Base-by-base conservation (phyloP, 2,113 vertebrate genomes). In the Eclectus roratus region DNA sequence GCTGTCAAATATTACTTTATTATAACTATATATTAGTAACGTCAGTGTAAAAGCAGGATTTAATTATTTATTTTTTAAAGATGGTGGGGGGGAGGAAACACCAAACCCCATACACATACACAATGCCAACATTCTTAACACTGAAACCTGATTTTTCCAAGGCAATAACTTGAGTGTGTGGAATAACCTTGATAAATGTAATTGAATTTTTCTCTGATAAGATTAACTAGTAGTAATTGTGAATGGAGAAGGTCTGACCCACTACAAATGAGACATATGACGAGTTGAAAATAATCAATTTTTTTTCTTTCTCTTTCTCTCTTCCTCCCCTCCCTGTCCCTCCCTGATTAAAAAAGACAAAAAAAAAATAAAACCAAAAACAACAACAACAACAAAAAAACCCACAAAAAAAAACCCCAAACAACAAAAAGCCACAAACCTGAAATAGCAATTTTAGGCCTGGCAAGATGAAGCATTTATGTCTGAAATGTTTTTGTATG, bases 111-210 rank as follows among this genome's bases (percentile, higher is more conserved):
- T 58, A 91, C 76, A 97, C 65, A 97, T 46, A 96, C 96, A 98
- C 98, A 98, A 99, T 98, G 97, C 93, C 94, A 92, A 91, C 96
- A 97, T 98, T 97, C 97, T 97, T 96, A 96, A 97, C 94, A 96
- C 94, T 93, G 95, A 98, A 98, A 98, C 97, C 95, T 64, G 93
- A 86, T 97, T 97, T 97, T 97, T 97, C 95, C 52, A 37, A 95
- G 96, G 97, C 96, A 97, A 97, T 98, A 98, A 98, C 97, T 98
- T 97, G 97, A 98, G 98, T 97, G 98, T 97, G 97, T 98, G 97
- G 98, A 99, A 99, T 99, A 99, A 99, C 98, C 99, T 99, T 98
- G 99, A 99, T 99, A 99, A 99, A 99, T 99, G 98, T 99, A 99
- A 99, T 99, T 99, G 99, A 99, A 99, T 99, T 99, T 98, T 97